These are phyloP conservation scores for Euura lappo DNA, from an alignment of 1,140 invertebrate species.

Conservation along the genomic window DNA sequence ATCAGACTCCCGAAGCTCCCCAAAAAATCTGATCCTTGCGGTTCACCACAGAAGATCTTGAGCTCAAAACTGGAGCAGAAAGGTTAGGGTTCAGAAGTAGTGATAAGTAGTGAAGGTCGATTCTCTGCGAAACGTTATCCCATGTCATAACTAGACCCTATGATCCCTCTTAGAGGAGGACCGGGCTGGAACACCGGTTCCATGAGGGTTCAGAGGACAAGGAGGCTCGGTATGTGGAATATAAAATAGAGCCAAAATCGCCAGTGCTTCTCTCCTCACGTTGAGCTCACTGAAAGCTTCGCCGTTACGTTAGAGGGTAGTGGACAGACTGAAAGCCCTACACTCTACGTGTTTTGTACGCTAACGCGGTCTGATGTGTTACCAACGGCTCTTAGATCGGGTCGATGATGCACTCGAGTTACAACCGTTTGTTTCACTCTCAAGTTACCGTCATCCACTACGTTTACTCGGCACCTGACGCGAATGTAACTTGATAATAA, in stretches of 20 bases:
- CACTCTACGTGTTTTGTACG: neutral
- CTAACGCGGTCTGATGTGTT: neutral
- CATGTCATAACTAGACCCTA: neutral
- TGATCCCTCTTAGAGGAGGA: neutral
- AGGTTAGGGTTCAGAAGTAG: neutral
- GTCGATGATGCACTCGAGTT: neutral
- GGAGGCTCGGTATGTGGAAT: neutral
- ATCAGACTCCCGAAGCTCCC: too few relatives aligned
- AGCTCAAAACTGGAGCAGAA: too few relatives aligned
- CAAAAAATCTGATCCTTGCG: too few relatives aligned
- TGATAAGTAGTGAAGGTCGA: neutral
- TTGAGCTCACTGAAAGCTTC: neutral
- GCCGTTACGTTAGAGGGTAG: neutral
- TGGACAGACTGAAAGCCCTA: constrained; percentile 1
- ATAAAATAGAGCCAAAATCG: neutral
- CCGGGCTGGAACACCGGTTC: neutral
- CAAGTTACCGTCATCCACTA: neutral
- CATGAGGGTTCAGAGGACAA: neutral
- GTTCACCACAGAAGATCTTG: too few relatives aligned
- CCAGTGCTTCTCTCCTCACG: neutral
- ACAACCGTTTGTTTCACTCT: constrained; percentile 7
- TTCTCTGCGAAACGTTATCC: neutral
- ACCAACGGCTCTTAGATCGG: neutral
- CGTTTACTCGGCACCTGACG: neutral
- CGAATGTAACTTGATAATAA: constrained; percentile 1